Conservation (phyloP, 2,113 vertebrate species). For the Pipra filicauda region DNA sequence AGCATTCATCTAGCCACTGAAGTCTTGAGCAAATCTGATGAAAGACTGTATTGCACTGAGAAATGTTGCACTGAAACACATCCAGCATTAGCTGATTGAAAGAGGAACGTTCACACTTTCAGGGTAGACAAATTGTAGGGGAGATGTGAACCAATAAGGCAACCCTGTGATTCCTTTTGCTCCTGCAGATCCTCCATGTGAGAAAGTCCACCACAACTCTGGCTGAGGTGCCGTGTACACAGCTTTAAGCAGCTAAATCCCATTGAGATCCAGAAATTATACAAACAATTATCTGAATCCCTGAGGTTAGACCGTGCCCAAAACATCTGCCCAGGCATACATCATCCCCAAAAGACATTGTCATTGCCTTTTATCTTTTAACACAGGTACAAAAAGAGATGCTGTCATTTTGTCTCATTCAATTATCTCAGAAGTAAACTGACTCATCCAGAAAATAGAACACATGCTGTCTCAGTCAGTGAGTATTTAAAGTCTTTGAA, state of each 20-base stretch:
- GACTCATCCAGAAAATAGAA: background rate
- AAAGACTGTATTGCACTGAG: background rate
- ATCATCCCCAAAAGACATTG: background rate
- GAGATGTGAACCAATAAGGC: background rate
- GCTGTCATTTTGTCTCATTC: background rate
- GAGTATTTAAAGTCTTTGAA: background rate
- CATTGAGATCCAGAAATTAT: background rate
- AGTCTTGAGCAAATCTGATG: background rate
- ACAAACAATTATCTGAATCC: background rate
- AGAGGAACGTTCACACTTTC: background rate
- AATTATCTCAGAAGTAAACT: background rate
- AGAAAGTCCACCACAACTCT: background rate
- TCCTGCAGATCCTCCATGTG: background rate
- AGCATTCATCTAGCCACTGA: background rate
- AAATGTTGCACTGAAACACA: background rate
- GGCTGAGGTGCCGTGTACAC: accelerated
- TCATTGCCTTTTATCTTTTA: background rate
- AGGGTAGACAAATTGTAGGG: background rate
- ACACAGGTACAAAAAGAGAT: background rate
- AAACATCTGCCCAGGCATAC: background rate
- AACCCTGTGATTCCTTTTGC: background rate
- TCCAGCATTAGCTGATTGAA: background rate
- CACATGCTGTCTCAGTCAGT: accelerated
- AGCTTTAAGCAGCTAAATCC: background rate
- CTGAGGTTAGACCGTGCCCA: background rate